A percentile compares a stretch with the other conserved stretches of the same genome.
phyloP scores from a whole-genome alignment of 2,888 invertebrate genomes.

The Lutraria lutraria region DNA sequence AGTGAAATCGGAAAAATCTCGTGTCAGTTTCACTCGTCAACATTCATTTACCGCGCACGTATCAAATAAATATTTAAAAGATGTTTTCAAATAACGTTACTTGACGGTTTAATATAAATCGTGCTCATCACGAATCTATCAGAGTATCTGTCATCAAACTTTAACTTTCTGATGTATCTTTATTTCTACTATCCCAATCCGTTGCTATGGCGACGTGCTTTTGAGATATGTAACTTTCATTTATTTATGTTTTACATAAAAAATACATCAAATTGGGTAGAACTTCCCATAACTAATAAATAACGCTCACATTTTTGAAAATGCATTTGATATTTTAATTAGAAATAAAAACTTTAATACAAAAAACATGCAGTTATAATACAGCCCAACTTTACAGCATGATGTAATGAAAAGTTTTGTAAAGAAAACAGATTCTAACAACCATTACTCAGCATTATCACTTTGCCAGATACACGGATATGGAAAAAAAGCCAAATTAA shows the following conservation, averaged over 20 bases:
- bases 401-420: too few relatives aligned
- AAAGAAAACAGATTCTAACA: too few relatives aligned
- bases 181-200: neutral
- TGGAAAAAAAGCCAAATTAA: too few relatives aligned
- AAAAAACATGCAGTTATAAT: too few relatives aligned
- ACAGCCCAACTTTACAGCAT: too few relatives aligned
- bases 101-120: neutral
- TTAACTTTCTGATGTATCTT: neutral
- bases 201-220: neutral
- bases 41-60: neutral
- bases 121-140: neutral
- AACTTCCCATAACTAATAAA: too few relatives aligned
- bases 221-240: neutral
- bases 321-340: too few relatives aligned
- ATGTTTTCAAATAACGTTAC: neutral
- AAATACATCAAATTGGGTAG: too few relatives aligned
- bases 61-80: constrained; percentile 15
- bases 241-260: neutral
- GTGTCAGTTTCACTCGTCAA: constrained; percentile 7
- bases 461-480: too few relatives aligned
- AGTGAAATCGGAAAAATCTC: neutral
- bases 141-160: neutral
- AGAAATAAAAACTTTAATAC: too few relatives aligned
- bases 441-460: too few relatives aligned
- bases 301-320: too few relatives aligned